Percentiles rank a stretch among this genome's conserved stretches.
phyloP scores from a whole-genome alignment of 2,113 vertebrate species.

The Uria aalge region DNA sequence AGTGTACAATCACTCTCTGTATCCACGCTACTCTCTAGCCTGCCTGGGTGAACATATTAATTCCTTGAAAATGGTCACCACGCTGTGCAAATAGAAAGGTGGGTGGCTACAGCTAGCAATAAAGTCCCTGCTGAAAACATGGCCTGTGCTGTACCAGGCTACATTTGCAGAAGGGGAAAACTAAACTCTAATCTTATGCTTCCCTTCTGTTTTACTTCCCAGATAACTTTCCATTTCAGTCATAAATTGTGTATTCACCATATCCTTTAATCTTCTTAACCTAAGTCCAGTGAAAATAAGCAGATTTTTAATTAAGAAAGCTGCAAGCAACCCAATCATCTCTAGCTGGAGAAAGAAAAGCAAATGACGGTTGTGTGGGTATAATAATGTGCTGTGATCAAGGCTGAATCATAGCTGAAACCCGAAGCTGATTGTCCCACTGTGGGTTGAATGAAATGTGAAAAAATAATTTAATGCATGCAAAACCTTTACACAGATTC shows the following conservation, averaged over 20 bases:
- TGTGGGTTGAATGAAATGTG: constrained; percentile 55
- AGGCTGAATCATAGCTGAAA: constrained; percentile 51
- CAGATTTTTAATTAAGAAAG: constrained; percentile 66
- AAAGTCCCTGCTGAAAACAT: background rate
- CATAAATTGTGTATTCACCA: background rate
- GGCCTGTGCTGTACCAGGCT: background rate
- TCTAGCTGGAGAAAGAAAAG: constrained; percentile 57
- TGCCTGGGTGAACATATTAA: background rate
- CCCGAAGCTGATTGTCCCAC: constrained; percentile 45
- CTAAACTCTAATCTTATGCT: background rate
- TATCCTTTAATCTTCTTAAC: constrained; percentile 52
- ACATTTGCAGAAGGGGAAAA: background rate
- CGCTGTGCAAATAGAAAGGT: background rate
- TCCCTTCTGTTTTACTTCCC: background rate
- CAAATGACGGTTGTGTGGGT: background rate
- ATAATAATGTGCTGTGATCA: constrained; percentile 58
- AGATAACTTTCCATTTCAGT: background rate
- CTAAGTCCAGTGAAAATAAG: constrained; percentile 53
- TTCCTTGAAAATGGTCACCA: background rate
- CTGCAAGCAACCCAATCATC: constrained; percentile 54
- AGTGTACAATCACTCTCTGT: background rate
- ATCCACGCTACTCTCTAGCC: background rate
- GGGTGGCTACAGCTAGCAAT: background rate
- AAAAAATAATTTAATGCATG: constrained; percentile 58
- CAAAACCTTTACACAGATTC: constrained; percentile 36